Evolutionary conservation across 2,113 vertebrate genomes (phyloP).

Genomic region (Recurvirostra avosetta): DNA sequence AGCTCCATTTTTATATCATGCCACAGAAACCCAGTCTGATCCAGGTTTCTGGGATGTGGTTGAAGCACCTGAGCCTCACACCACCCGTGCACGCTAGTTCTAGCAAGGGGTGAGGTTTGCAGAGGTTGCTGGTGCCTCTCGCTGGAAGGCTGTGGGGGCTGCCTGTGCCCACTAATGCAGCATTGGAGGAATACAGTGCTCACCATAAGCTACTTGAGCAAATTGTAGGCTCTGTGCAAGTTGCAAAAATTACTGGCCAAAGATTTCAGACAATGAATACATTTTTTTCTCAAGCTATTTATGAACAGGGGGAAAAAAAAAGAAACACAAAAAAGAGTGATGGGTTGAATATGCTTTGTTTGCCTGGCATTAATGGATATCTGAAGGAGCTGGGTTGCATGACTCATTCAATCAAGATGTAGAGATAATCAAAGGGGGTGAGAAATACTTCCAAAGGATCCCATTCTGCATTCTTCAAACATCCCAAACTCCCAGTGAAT

Average conservation of each 20-base stretch:
- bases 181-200: neutral
- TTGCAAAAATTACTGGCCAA: neutral
- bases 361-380: neutral
- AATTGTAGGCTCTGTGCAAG: neutral
- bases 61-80: neutral
- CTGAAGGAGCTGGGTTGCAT: neutral
- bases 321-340: neutral
- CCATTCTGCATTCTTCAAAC: neutral
- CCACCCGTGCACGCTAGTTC: neutral
- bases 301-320: neutral
- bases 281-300: conserved; percentile 6
- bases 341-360: neutral
- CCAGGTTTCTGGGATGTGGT: neutral
- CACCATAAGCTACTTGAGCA: neutral
- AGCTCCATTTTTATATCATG: neutral
- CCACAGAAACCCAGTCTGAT: neutral
- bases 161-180: neutral
- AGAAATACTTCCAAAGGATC: neutral
- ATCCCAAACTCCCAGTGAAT: neutral
- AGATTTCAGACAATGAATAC: neutral
- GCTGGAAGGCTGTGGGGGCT: neutral
- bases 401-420: neutral
- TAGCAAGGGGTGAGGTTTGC: neutral
- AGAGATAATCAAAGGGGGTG: neutral
- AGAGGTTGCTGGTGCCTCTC: neutral